Conservation (phyloP, 2,888 invertebrate genomes). For the Tiliacea citrago region DNA sequence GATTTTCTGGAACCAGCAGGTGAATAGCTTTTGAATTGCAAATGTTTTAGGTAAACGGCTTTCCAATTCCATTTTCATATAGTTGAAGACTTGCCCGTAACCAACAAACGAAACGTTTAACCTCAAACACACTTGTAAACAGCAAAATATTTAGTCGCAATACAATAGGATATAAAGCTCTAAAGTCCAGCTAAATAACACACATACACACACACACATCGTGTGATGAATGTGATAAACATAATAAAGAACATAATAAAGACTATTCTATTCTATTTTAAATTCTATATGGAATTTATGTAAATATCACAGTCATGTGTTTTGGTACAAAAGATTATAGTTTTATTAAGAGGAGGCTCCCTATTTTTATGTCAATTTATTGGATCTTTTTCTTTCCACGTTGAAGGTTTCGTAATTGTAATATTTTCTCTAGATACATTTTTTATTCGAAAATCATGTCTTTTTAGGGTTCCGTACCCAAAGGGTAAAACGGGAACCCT, state of each 20-base stretch:
- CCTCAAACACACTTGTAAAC: constrained; percentile 12
- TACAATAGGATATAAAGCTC: neutral
- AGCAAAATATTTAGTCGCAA: constrained; percentile 14
- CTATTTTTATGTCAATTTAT: too few species aligned
- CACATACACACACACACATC: too few species aligned
- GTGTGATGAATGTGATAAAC: too few species aligned
- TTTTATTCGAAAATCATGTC: too few species aligned
- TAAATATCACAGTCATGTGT: neutral
- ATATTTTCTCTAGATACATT: too few species aligned
- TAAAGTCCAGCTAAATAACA: neutral
- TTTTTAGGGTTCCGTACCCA: too few species aligned
- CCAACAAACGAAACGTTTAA: constrained; percentile 26
- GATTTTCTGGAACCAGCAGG: neutral
- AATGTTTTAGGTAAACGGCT: constrained; percentile 27
- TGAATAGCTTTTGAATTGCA: constrained; percentile 42
- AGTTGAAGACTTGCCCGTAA: constrained; percentile 12
- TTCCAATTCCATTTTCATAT: constrained; percentile 31
- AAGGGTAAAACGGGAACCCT: too few species aligned
- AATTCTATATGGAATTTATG: neutral
- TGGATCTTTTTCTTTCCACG: too few species aligned
- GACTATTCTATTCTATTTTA: too few species aligned
- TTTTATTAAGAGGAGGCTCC: too few species aligned
- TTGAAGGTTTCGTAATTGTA: too few species aligned
- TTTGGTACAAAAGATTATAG: neutral
- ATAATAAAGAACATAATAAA: too few species aligned